These are phyloP conservation scores for Andrena dorsata DNA, from an alignment of 2,888 invertebrate genomes.

Conservation along the genomic window DNA sequence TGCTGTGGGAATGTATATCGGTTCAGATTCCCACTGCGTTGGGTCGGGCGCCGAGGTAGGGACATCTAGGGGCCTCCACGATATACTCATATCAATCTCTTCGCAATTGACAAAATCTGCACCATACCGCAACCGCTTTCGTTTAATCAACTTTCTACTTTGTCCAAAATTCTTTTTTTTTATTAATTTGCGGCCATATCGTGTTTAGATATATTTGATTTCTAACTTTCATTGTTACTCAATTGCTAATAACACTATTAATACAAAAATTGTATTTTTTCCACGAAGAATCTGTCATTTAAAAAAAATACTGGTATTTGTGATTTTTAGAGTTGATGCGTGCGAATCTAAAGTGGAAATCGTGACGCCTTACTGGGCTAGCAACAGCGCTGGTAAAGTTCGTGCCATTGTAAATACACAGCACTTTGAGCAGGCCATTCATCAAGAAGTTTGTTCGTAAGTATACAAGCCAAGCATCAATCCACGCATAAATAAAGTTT, in stretches of 20 bases:
- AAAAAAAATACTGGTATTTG: background rate
- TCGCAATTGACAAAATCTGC: too few species aligned
- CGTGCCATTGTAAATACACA: slow-evolving; percentile 97
- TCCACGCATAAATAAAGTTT: background rate
- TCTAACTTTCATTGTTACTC: too few species aligned
- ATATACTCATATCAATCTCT: too few species aligned
- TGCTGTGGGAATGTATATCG: too few species aligned
- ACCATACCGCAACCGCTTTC: too few species aligned
- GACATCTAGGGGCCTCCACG: too few species aligned
- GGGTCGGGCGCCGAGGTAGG: too few species aligned
- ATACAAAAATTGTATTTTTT: background rate
- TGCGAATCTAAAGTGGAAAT: slow-evolving; percentile 97
- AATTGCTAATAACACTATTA: background rate
- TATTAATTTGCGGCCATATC: too few species aligned
- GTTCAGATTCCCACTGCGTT: too few species aligned
- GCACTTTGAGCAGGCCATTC: slow-evolving; percentile 97
- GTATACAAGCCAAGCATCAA: slow-evolving; percentile 78
- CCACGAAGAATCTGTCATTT: background rate
- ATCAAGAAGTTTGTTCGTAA: slow-evolving; percentile 97
- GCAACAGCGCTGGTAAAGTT: slow-evolving; percentile 96
- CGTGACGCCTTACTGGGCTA: slow-evolving; percentile 97
- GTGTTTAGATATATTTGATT: too few species aligned
- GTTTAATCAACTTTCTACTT: too few species aligned
- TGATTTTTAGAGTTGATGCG: slow-evolving; percentile 90
- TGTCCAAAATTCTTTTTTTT: too few species aligned